A percentile compares a stretch with the other conserved stretches of the same genome.
Evolutionary conservation across 2,888 invertebrate species (phyloP).

Genomic region (Heliothis peltigera): DNA sequence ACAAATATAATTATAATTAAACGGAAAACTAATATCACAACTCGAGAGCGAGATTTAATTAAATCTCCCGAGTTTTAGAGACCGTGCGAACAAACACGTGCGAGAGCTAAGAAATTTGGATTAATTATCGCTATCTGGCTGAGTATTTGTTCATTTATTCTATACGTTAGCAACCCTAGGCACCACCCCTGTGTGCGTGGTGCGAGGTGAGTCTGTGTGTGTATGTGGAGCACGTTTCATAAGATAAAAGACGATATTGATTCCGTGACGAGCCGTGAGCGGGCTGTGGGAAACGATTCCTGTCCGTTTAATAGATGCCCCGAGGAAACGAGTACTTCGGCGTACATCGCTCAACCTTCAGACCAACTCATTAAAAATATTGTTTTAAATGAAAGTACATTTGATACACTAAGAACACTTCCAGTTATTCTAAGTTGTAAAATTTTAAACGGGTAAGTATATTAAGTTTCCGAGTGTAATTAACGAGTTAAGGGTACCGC

Average conservation of each 20-base stretch:
- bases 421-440: conserved; percentile 61
- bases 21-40: conserved; percentile 73
- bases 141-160: conserved; percentile 75
- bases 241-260: conserved; percentile 90
- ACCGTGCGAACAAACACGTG: conserved; percentile 77
- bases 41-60: conserved; percentile 77
- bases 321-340: conserved; percentile 78
- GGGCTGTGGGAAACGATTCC: conserved; percentile 88
- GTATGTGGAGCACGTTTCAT: conserved; percentile 87
- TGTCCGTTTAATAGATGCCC: conserved; percentile 86
- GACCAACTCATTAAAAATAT: conserved; percentile 71
- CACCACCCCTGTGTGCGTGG: conserved; percentile 65
- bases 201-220: conserved; percentile 64
- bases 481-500: conserved; percentile 83
- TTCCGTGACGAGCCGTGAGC: conserved; percentile 87
- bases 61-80: conserved; percentile 77
- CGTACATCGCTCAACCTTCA: conserved; percentile 68
- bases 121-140: conserved; percentile 80
- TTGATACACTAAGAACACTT: conserved; percentile 56
- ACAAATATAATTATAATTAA: conserved; percentile 68
- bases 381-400: conserved; percentile 61
- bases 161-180: conserved; percentile 67
- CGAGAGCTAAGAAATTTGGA: conserved; percentile 79
- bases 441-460: conserved; percentile 74
- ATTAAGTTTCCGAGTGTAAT: conserved; percentile 82